Conservation (phyloP, 2,113 vertebrate genomes). For the Mustela lutreola region DNA sequence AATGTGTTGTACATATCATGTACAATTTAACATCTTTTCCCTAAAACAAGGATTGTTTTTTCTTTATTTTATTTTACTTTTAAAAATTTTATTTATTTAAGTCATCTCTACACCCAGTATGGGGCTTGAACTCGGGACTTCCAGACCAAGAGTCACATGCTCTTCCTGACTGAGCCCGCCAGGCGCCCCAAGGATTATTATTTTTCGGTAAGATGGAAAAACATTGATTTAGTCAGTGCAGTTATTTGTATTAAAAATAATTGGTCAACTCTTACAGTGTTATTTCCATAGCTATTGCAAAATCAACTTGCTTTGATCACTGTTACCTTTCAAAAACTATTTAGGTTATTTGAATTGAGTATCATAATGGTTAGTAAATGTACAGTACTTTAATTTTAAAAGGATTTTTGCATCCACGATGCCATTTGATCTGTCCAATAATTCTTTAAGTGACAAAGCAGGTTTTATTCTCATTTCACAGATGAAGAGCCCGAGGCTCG, state of each 20-base stretch:
- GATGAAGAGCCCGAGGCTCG: background rate
- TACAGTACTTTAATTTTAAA: conserved; percentile 21
- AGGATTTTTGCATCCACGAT: background rate
- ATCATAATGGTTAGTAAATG: background rate
- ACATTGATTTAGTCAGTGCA: background rate
- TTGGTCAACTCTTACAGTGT: background rate
- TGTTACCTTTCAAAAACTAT: conserved; percentile 1
- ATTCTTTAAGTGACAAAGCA: background rate
- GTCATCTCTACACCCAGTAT: background rate
- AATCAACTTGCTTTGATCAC: background rate
- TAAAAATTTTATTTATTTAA: background rate
- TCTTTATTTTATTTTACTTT: background rate
- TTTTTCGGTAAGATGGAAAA: conserved; percentile 5
- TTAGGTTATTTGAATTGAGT: background rate
- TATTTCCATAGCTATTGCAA: background rate
- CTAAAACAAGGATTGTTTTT: background rate
- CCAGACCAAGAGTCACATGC: background rate
- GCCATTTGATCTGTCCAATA: background rate
- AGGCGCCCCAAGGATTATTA: background rate
- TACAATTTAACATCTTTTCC: conserved; percentile 20
- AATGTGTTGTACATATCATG: background rate
- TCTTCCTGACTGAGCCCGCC: background rate
- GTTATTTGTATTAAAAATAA: conserved; percentile 30
- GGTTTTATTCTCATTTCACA: conserved; percentile 61
- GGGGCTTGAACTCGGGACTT: background rate